phyloP scores from a whole-genome alignment of 1,140 invertebrate genomes.

The Phortica variegata region DNA sequence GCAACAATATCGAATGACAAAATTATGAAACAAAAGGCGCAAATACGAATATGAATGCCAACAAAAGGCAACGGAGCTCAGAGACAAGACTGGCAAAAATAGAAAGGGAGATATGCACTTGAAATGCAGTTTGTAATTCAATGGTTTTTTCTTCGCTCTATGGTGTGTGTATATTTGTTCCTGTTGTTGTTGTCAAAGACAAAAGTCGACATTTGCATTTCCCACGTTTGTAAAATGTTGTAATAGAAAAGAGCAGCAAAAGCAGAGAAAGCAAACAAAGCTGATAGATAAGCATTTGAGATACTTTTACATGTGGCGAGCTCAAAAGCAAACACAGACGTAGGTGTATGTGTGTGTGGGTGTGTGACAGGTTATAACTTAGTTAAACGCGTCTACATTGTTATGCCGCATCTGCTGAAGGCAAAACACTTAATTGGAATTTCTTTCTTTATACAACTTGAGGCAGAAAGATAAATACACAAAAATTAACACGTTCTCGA shows the following conservation, averaged over 20 bases:
- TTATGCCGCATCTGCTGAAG: no score
- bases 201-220: conserved; percentile 44
- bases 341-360: no score
- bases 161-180: conserved; percentile 4
- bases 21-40: conserved; percentile 11
- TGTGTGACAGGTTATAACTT: no score
- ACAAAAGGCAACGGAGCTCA: no score
- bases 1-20: conserved; percentile 33
- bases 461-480: conserved; percentile 51
- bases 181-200: background rate
- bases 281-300: no score
- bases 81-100: conserved; percentile 1
- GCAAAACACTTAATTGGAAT: no score
- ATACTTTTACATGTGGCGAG: no score
- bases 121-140: conserved; percentile 31
- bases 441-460: no score
- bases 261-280: no score
- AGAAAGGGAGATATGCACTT: conserved; percentile 18
- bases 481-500: conserved; percentile 53
- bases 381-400: no score
- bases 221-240: conserved; percentile 37
- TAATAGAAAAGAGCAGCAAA: no score
- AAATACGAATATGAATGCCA: conserved; percentile 7
- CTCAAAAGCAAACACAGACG: no score
- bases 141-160: conserved; percentile 46